Evolutionary conservation across 2,797 vertebrate species (phyloP), one percentile per base, ranked within the genome.

Genomic region (Poecilia gillii): DNA sequence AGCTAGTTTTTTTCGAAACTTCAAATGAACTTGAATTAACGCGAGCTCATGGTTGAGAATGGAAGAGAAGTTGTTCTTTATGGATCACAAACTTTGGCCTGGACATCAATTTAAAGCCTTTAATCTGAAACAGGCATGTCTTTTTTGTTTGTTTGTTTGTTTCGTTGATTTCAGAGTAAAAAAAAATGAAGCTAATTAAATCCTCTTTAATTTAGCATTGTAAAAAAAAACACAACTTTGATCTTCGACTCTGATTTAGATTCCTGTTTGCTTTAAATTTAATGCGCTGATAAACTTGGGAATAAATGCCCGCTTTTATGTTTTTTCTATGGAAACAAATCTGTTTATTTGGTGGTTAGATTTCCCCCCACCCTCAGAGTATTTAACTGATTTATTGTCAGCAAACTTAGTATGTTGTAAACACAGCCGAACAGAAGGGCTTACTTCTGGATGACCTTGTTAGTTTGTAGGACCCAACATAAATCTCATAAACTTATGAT

Each of bases 321-420:
- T n/a, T n/a, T 41, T 70, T 45, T 43, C 41, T 28, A 14, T 70
- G 66, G 66, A 70, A 70, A 45, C 66, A 68, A 39, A 45, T 70
- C 66, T 70, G 20, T 70, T 74, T 77, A 49, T 73, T 18, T 31
- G 41, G 53, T 78, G 39, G 39, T 55, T 25, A 46, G 23, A 79
- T 53, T 74, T 43, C 74, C 5, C 0, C 4, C 18, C 68, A 76
- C 84, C 88, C 80, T 77, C 77, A 83, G 78, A 1, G 14, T 1
- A 31, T 9, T 80, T 59, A 75, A 2, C 14, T 59, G 87, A 88
- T 87, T 88, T 88, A 89, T 86, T 59, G 77, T 76, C 78, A 76
- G 87, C 83, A 86, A 84, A 75, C 71, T 76, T 70, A 73, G 72
- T 33, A 57, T 73, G 16, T 68, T 28, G 43, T 83, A 87, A 89